Evolutionary conservation across 2,797 vertebrate genomes (phyloP), one percentile per base, ranked within the genome.

Genomic region (Poecilia velifera): DNA sequence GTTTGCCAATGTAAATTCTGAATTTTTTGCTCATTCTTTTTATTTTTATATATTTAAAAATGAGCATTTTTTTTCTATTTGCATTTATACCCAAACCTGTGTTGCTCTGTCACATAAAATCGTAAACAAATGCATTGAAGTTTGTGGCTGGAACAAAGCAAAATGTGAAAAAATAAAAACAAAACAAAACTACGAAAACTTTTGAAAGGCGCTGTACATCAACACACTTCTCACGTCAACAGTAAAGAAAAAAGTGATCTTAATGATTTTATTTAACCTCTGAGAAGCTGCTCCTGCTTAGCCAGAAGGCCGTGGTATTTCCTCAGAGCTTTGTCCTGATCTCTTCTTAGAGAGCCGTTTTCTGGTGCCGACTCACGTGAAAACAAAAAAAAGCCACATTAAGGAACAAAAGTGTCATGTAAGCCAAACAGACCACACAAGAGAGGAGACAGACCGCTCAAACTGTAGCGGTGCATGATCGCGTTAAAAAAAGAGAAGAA

Each of bases 251-350:
- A 36, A 1, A 2, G 1, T 62, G 51, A 47, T 36, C 22, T 64
- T 36, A n/a, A 3, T 28, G 2, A 31, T 34, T 12, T 16, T 5
- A 22, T 9, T 39, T 31, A 62, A 99, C 98, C 98, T 97, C 97
- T 94, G 83, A 99, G 95, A 9, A 99, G 96, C 89, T 99, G 98
- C 1, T 99, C 98, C 93, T 99, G 98, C 90, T 99, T 99, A 76
- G 95, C 93, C 88, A 98, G 96, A 64, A 99, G 96, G 0, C 97
- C 96, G 72, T 98, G 97, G 88, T 98, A 99, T 77, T 99, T 99
- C 91, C 97, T 98, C 53, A 96, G 93, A 14, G 97, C 97, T 93
- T 99, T 99, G 84, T 99, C 98, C 90, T 98, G 98, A 73, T 99
- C 98, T 89, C 98, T 97, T 93, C 97, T 98, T 71, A 98, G 86